Evolutionary conservation across 2,797 vertebrate genomes (phyloP).

Genomic region (Mionectes olivaceus): DNA sequence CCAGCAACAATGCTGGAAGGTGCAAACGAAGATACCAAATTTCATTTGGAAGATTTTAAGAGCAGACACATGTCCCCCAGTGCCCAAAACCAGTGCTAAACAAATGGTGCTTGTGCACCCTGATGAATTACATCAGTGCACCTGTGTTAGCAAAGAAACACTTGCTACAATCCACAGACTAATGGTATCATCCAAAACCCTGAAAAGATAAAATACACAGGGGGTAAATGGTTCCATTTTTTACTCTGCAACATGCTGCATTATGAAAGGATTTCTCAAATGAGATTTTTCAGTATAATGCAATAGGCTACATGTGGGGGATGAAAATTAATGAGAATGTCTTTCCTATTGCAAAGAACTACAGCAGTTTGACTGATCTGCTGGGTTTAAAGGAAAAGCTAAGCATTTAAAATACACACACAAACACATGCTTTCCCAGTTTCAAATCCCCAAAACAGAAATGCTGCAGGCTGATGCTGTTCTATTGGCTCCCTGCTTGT

Average conservation of each 20-base stretch:
- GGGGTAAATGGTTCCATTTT: not conserved
- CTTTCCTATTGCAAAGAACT: not conserved
- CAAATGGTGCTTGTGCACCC: not conserved
- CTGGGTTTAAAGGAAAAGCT: not conserved
- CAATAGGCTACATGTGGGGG: not conserved
- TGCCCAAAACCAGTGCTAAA: not conserved
- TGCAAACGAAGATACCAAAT: not conserved
- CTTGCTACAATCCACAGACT: not conserved
- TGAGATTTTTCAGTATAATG: conserved; percentile 28
- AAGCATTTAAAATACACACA: not conserved
- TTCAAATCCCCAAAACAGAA: not conserved
- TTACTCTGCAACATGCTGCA: not conserved
- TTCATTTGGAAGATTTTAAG: not conserved
- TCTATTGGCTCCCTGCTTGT: not conserved
- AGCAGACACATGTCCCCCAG: accelerated
- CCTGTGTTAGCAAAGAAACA: not conserved
- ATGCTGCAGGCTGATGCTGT: not conserved
- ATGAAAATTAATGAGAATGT: conserved; percentile 32
- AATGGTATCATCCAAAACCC: not conserved
- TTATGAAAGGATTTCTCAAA: conserved; percentile 14
- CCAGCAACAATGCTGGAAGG: not conserved
- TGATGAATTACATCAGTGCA: not conserved
- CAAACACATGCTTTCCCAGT: not conserved
- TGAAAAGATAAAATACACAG: not conserved
- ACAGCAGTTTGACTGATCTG: not conserved